Evolutionary conservation across 2,113 vertebrate genomes (phyloP), one percentile per base, ranked within the genome.

Genomic region (Calidris pygmaea): DNA sequence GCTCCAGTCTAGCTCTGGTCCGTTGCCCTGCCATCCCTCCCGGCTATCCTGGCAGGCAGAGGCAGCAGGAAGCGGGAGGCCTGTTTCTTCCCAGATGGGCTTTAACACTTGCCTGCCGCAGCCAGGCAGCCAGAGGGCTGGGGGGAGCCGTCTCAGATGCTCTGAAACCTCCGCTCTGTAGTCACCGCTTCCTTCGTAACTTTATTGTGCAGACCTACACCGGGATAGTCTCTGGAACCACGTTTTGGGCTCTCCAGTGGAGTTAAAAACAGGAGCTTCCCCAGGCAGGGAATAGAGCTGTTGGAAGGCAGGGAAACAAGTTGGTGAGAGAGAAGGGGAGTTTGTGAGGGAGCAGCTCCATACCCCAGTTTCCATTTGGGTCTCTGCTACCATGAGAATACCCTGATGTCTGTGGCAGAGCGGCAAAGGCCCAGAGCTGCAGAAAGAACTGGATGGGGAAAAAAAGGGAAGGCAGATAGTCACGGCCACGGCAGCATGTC

Each of bases 1-100:
- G 58, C 93, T 84, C 50, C 93, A 29, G 82, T 23, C 78, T 7
- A 63, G 82, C 88, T 73, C 83, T 37, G 72, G 26, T 59, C 83
- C 80, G 7, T 5, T 3, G 3, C 60, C 41, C 81, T 89, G 78
- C 94, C 81, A 39, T 81, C 53, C 37, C 92, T 92, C 72, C 93
- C 17, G 10, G 90, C 89, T 63, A 10, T 77, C 47, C 87, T 96
- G 94, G 90, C 94, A 92, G 93, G 91, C 91, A 68, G 53, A 75
- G 82, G 81, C 85, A 53, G 89, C 82, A 78, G 95, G 87, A 95
- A 93, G 70, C 34, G 5, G 70, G 89, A 87, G 79, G 76, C 43
- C 84, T 84, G 58, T 7, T 77, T 52, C 91, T 85, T 72, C 93
- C 79, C 92, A 93, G 83, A 90, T 85, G 88, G 95, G 85, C 45